Percentiles rank a stretch among this genome's conserved stretches.
These are phyloP conservation scores for Sisyra terminalis DNA, from an alignment of 2,888 invertebrate species.

Conservation along the genomic window DNA sequence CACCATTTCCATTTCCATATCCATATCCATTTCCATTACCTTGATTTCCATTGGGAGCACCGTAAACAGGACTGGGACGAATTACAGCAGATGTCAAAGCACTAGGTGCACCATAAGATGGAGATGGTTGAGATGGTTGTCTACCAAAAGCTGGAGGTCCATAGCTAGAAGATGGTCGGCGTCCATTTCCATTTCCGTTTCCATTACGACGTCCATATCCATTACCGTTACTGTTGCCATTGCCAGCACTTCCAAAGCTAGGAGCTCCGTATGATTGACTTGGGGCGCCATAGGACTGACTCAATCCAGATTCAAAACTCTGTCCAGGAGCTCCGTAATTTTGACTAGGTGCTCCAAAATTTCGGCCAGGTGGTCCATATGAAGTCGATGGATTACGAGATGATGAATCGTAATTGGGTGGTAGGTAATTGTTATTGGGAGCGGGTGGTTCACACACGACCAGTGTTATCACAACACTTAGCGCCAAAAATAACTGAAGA, in stretches of 20 bases:
- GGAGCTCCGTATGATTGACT: background rate
- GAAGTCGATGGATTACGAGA: background rate
- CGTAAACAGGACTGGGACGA: constrained; percentile 16
- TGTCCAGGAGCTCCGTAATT: constrained; percentile 2
- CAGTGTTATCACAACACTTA: background rate
- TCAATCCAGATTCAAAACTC: background rate
- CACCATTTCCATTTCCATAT: constrained; percentile 13
- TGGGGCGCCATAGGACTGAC: background rate
- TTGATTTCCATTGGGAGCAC: constrained; percentile 15
- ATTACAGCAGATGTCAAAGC: constrained; percentile 4
- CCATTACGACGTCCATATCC: background rate
- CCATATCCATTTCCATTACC: constrained; percentile 15
- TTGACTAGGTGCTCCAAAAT: background rate
- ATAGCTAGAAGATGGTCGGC: background rate
- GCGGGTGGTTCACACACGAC: constrained; percentile 4
- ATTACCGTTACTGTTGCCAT: background rate
- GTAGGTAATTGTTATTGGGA: constrained; percentile 1
- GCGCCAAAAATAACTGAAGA: too few species aligned
- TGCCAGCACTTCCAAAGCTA: background rate
- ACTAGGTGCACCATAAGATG: background rate
- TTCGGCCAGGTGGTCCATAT: background rate
- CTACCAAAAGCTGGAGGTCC: background rate
- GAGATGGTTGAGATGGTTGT: background rate
- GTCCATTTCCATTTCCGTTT: background rate
- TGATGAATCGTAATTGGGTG: background rate